These are phyloP conservation scores for Peromyscus nudipes DNA, from an alignment of 2,797 vertebrate species.

Conservation along the genomic window DNA sequence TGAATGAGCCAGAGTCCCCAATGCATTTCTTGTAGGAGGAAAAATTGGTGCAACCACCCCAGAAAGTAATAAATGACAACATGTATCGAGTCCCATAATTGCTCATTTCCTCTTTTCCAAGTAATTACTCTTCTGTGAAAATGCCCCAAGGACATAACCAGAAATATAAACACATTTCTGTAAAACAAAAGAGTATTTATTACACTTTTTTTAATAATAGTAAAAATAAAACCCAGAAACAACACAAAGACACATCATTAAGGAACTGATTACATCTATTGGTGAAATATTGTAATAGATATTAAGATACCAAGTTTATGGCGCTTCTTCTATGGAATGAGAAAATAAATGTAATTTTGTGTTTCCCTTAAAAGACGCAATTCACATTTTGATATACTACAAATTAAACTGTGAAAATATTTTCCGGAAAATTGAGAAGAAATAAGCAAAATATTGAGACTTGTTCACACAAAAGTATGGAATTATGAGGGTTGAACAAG, in stretches of 20 bases:
- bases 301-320: not conserved
- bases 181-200: constrained; percentile 50
- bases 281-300: constrained; percentile 29
- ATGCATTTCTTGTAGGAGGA: not conserved
- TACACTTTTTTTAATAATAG: constrained; percentile 47
- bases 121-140: constrained; percentile 69
- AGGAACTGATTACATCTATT: constrained; percentile 14
- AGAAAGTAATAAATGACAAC: constrained; percentile 29
- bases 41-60: constrained; percentile 9
- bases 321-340: not conserved
- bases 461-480: not conserved
- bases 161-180: constrained; percentile 61
- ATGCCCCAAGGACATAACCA: constrained; percentile 58
- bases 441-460: constrained; percentile 35
- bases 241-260: not conserved
- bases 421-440: constrained; percentile 13
- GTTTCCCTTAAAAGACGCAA: constrained; percentile 26
- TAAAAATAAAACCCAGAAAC: not conserved
- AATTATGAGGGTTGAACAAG: not conserved
- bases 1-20: constrained; percentile 3
- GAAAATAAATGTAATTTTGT: constrained; percentile 50
- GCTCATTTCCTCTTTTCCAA: constrained; percentile 64
- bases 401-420: constrained; percentile 24
- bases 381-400: not conserved
- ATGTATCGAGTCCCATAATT: constrained; percentile 28